Conservation (phyloP, 2,797 vertebrate species). For the Gymnoscopelus microlampas region DNA sequence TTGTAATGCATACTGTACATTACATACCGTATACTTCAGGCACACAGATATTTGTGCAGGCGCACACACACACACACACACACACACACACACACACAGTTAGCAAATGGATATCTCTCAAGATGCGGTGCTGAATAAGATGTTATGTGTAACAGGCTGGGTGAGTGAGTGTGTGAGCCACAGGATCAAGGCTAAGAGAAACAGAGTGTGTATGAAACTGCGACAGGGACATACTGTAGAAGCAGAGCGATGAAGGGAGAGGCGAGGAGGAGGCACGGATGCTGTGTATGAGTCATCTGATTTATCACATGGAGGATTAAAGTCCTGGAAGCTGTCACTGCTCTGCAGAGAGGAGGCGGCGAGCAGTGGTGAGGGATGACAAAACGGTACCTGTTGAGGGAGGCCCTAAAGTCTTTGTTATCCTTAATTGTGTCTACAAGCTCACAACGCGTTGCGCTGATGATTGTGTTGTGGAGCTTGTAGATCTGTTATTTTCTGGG, state of each 20-base stretch:
- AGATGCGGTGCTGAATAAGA: constrained; percentile 37
- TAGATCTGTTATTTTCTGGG: too few species aligned
- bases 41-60: too few species aligned
- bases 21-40: too few species aligned
- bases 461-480: too few species aligned
- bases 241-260: constrained; percentile 28
- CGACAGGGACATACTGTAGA: not conserved
- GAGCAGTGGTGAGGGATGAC: not conserved
- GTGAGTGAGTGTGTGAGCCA: constrained; percentile 20
- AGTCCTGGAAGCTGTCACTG: constrained; percentile 58
- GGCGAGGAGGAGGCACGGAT: constrained; percentile 25
- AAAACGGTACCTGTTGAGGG: constrained; percentile 14
- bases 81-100: not conserved
- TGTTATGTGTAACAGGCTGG: constrained; percentile 48
- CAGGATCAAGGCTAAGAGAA: constrained; percentile 11
- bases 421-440: too few species aligned
- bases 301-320: constrained; percentile 71
- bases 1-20: too few species aligned
- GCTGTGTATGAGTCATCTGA: constrained; percentile 79
- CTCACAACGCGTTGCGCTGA: too few species aligned
- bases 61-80: constrained; percentile 20
- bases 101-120: constrained; percentile 52
- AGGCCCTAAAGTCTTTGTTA: too few species aligned
- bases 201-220: constrained; percentile 2
- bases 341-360: constrained; percentile 35